phyloP scores from a whole-genome alignment of 2,113 vertebrate genomes.

The Bujurquina vittata region DNA sequence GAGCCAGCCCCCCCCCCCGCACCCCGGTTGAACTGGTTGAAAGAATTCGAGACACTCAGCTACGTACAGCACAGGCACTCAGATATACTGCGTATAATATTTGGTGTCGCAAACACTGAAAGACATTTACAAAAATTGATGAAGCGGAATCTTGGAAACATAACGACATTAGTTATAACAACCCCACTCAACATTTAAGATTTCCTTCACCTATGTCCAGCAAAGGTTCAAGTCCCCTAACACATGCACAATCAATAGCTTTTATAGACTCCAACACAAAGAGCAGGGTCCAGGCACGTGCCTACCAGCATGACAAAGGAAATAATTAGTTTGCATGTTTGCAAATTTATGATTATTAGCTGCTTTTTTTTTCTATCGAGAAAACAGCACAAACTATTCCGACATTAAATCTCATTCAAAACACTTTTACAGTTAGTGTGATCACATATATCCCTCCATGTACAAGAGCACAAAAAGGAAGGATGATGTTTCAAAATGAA shows the following conservation, averaged over 20 bases:
- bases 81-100: not conserved
- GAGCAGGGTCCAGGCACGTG: conserved; percentile 11
- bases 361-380: not conserved
- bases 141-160: not conserved
- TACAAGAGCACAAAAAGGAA: not conserved
- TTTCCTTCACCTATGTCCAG: conserved; percentile 31
- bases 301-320: conserved; percentile 9
- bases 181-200: conserved; percentile 15
- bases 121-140: not conserved
- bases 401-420: not conserved
- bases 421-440: not conserved
- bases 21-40: not conserved
- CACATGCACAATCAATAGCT: conserved; percentile 61
- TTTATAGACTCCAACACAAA: conserved; percentile 37
- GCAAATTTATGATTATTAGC: conserved; percentile 9
- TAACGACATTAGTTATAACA: not conserved
- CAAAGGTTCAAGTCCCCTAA: conserved; percentile 44
- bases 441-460: not conserved
- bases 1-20: conserved; percentile 1
- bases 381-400: not conserved
- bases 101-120: not conserved
- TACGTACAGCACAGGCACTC: not conserved
- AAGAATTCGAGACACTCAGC: conserved; percentile 10
- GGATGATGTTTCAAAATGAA: not conserved
- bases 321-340: conserved; percentile 42